Conservation (phyloP, 2,113 vertebrate species). For the Morone saxatilis region DNA sequence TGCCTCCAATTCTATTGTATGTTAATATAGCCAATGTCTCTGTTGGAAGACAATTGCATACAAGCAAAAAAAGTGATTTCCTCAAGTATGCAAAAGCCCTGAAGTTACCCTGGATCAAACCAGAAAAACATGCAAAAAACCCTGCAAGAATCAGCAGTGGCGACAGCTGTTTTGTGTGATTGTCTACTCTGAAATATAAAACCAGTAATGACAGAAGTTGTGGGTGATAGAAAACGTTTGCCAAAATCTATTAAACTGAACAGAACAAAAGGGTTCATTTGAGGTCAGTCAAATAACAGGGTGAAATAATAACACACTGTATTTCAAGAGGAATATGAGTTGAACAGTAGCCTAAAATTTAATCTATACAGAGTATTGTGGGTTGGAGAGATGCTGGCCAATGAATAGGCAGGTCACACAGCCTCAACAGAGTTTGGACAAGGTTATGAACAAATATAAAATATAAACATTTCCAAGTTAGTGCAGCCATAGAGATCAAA, state of each 20-base stretch:
- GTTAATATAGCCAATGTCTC: background rate
- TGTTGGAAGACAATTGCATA: background rate
- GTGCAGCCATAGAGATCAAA: background rate
- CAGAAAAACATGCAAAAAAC: background rate
- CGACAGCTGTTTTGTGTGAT: background rate
- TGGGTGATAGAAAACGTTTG: background rate
- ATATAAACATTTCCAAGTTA: too few species aligned
- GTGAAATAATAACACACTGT: conserved; percentile 7
- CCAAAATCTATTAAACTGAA: background rate
- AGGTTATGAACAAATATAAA: background rate
- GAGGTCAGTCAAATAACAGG: conserved; percentile 1
- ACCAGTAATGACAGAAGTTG: background rate
- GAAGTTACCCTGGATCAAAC: background rate
- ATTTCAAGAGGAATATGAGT: conserved; percentile 4
- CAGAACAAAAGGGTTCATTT: background rate
- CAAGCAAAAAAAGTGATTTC: background rate
- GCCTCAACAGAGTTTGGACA: background rate
- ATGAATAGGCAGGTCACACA: background rate
- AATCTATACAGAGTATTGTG: background rate
- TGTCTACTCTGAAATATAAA: background rate
- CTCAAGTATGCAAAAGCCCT: background rate
- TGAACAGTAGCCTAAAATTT: background rate
- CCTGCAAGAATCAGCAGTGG: background rate
- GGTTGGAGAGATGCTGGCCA: background rate
- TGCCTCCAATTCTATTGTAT: background rate